Percentiles rank a stretch among this genome's conserved stretches.
Conservation (phyloP, 1,140 invertebrate species). For the Plectrocnemia conspersa region DNA sequence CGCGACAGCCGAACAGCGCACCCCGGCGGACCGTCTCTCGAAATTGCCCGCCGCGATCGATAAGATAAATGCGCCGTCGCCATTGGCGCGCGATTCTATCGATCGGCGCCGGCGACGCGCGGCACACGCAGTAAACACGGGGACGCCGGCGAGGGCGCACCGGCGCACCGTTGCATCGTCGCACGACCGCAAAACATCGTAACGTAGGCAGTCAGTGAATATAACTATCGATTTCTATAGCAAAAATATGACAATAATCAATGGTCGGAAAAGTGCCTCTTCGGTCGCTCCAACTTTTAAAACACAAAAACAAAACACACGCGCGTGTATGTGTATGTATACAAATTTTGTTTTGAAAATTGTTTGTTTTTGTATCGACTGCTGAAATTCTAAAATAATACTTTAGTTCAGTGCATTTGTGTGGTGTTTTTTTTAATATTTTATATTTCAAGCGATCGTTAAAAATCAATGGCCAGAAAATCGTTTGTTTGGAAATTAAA, state of each 20-base stretch:
- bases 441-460: too few relatives aligned
- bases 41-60: constrained; percentile 34
- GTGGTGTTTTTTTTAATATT: too few relatives aligned
- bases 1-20: constrained; percentile 3
- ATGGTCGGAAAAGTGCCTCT: not conserved
- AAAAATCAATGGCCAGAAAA: too few relatives aligned
- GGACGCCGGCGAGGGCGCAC: not conserved
- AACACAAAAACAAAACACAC: too few relatives aligned
- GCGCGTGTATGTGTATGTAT: too few relatives aligned
- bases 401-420: too few relatives aligned
- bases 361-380: too few relatives aligned
- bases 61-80: constrained; percentile 37
- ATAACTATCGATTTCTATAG: not conserved
- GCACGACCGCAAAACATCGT: not conserved
- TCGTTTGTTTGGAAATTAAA: too few relatives aligned
- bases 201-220: not conserved
- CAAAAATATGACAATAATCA: not conserved
- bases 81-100: constrained; percentile 35
- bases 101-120: not conserved
- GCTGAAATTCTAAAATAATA: too few relatives aligned
- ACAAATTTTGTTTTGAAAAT: too few relatives aligned
- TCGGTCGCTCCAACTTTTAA: not conserved
- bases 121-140: not conserved
- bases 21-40: too few relatives aligned
- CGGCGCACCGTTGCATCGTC: not conserved